A percentile compares a stretch with the other conserved stretches of the same genome.
phyloP scores from a whole-genome alignment of 2,888 invertebrate genomes.

The Agrotis exclamationis region DNA sequence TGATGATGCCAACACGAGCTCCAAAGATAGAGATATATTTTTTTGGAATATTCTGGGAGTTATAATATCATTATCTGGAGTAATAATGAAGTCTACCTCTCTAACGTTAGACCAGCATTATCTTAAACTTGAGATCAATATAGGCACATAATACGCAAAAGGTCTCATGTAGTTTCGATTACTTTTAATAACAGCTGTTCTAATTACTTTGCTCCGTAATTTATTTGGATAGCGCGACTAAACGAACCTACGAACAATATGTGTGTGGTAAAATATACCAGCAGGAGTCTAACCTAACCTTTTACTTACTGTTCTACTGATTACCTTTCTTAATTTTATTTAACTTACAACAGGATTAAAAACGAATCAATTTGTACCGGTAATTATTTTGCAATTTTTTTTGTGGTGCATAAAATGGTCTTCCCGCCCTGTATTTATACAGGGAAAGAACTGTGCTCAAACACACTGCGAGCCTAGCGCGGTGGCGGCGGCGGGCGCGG shows the following conservation, averaged over 20 bases:
- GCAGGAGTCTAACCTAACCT: background rate
- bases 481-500: too few species aligned
- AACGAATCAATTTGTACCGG: background rate
- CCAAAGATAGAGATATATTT: too few species aligned
- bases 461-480: too few species aligned
- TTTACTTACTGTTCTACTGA: background rate
- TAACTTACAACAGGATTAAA: background rate
- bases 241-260: background rate
- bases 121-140: constrained; percentile 28
- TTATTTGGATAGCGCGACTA: constrained; percentile 64
- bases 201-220: constrained; percentile 71
- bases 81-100: too few species aligned
- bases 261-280: constrained; percentile 4
- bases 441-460: too few species aligned
- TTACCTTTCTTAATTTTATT: background rate
- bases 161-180: constrained; percentile 67
- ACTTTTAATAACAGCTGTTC: constrained; percentile 67
- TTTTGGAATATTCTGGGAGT: too few species aligned
- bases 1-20: too few species aligned
- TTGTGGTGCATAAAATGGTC: too few species aligned
- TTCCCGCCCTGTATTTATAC: too few species aligned
- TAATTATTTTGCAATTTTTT: too few species aligned
- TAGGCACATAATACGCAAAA: constrained; percentile 48
- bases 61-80: too few species aligned
- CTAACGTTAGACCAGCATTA: background rate